phyloP scores from a whole-genome alignment of 2,113 vertebrate genomes.

The Neopipo cinnamomea region DNA sequence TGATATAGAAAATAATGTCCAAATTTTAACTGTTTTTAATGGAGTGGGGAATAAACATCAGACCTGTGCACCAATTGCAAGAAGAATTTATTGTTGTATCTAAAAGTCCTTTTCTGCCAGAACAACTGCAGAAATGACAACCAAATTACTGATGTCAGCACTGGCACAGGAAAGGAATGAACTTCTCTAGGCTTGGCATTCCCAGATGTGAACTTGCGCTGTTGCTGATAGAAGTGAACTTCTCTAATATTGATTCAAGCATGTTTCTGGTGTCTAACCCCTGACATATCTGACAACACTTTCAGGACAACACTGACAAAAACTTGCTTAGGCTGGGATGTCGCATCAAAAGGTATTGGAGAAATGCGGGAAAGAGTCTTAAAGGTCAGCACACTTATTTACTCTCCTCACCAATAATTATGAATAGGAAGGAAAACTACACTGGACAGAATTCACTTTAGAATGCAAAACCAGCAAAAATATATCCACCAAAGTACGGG shows the following conservation, averaged over 20 bases:
- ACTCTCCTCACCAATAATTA: neutral
- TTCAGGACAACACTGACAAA: neutral
- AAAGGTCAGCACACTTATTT: neutral
- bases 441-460: neutral
- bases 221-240: neutral
- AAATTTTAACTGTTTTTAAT: neutral
- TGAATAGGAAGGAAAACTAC: neutral
- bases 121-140: neutral
- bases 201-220: neutral
- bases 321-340: neutral
- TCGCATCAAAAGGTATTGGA: neutral
- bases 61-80: neutral
- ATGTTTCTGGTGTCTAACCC: neutral
- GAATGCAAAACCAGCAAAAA: neutral
- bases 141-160: neutral
- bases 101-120: neutral
- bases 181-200: neutral
- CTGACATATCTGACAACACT: neutral
- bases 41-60: neutral
- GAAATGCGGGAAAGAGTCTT: neutral
- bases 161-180: neutral
- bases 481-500: neutral
- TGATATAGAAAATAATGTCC: neutral
- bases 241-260: neutral
- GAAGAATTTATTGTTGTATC: neutral